A percentile compares a stretch with the other conserved stretches of the same genome.
Evolutionary conservation across 2,113 vertebrate genomes (phyloP).

Genomic region (Copsychus sechellarum): DNA sequence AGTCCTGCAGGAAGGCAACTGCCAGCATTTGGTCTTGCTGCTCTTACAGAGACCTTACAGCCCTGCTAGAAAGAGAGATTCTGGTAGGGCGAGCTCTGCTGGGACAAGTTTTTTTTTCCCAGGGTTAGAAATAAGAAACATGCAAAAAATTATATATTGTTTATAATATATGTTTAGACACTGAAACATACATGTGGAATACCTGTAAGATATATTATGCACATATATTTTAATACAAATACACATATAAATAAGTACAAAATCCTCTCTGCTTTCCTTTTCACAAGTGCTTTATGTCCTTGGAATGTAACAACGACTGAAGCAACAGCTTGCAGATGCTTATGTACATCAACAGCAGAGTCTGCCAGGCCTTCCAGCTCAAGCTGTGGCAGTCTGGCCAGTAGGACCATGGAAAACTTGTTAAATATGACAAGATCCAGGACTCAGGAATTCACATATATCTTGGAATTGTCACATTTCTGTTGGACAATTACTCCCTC

Average conservation of each 20-base stretch:
- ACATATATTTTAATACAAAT: not conserved
- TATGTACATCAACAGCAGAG: accelerated
- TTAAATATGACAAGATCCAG: not conserved
- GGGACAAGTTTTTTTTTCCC: not conserved
- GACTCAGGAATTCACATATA: not conserved
- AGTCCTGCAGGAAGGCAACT: not conserved
- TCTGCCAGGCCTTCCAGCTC: not conserved
- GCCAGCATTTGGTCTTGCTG: not conserved
- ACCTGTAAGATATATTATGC: not conserved
- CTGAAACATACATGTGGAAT: accelerated
- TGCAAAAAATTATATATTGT: not conserved
- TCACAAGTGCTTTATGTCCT: not conserved
- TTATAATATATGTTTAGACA: not conserved
- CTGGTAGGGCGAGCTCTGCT: not conserved
- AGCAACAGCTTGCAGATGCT: not conserved
- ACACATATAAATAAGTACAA: not conserved
- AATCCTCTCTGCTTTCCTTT: not conserved
- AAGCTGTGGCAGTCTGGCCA: not conserved
- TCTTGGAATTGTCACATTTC: not conserved
- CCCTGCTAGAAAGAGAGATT: not conserved
- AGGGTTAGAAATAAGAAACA: not conserved
- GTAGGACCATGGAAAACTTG: not conserved
- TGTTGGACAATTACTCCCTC: not conserved
- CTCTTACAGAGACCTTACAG: not conserved
- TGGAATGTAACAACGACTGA: accelerated